Percentiles rank a stretch among this genome's conserved stretches.
Conservation (phyloP, 2,113 vertebrate species). For the Notarius quadriscutis region DNA sequence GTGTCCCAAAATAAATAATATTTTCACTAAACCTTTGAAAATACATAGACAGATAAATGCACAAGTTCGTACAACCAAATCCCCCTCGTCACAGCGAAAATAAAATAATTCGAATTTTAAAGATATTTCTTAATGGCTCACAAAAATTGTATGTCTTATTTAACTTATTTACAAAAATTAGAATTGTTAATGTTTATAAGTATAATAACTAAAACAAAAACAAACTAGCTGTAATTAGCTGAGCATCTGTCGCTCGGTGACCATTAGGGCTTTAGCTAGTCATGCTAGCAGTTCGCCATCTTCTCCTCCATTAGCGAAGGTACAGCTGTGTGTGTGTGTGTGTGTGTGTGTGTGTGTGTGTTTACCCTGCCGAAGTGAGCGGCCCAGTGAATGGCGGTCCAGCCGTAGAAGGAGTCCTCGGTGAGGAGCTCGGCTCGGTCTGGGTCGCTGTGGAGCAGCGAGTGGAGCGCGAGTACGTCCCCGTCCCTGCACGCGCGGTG, state of each 20-base stretch:
- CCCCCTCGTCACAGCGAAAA: too few relatives aligned
- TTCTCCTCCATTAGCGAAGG: not conserved
- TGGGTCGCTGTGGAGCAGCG: constrained; percentile 78
- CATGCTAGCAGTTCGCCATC: not conserved
- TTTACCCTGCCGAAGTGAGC: constrained; percentile 94
- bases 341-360: not conserved
- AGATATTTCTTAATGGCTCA: not conserved
- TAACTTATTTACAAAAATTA: not conserved
- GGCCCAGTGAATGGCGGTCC: constrained; percentile 96
- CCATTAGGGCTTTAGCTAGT: not conserved
- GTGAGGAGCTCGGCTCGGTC: constrained; percentile 75
- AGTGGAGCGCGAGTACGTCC: constrained; percentile 81
- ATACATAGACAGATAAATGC: too few relatives aligned
- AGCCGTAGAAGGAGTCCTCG: constrained; percentile 96
- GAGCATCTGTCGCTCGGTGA: not conserved
- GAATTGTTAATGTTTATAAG: not conserved
- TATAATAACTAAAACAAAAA: not conserved
- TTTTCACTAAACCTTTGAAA: not conserved
- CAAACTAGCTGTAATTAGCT: too few relatives aligned
- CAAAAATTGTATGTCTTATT: not conserved
- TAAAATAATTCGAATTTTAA: not conserved
- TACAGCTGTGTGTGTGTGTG: not conserved
- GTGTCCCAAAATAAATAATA: not conserved
- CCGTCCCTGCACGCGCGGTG: constrained; percentile 95
- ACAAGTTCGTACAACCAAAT: too few relatives aligned